Percentiles rank a stretch among this genome's conserved stretches.
Evolutionary conservation across 2,113 vertebrate genomes (phyloP).

Genomic region (Mirounga angustirostris): DNA sequence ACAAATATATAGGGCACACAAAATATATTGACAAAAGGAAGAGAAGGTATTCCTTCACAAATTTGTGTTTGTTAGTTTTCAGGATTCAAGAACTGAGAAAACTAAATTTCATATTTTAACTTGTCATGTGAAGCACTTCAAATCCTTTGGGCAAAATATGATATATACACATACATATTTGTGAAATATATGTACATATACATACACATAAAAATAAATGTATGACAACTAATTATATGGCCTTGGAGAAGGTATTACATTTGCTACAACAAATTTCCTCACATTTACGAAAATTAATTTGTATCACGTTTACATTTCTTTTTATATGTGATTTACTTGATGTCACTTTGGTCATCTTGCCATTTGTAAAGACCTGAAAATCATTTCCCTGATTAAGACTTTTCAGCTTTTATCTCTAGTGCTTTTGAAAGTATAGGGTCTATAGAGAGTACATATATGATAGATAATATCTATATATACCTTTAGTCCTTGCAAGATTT

Average conservation of each 20-base stretch:
- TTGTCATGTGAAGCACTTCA: neutral
- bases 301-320: neutral
- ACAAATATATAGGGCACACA: neutral
- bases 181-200: neutral
- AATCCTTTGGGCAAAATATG: neutral
- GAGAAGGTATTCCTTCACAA: neutral
- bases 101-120: constrained; percentile 34
- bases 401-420: neutral
- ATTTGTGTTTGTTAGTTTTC: neutral
- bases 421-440: neutral
- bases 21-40: neutral
- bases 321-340: neutral
- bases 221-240: neutral
- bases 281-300: neutral
- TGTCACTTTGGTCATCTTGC: neutral
- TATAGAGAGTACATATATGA: neutral
- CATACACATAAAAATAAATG: neutral
- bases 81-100: neutral
- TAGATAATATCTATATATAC: no score
- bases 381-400: neutral
- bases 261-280: neutral
- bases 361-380: neutral
- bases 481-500: neutral
- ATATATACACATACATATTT: neutral
- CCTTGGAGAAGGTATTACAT: neutral